These are phyloP conservation scores for Pogonocichla stellata DNA, from an alignment of 2,113 vertebrate species.

Conservation along the genomic window DNA sequence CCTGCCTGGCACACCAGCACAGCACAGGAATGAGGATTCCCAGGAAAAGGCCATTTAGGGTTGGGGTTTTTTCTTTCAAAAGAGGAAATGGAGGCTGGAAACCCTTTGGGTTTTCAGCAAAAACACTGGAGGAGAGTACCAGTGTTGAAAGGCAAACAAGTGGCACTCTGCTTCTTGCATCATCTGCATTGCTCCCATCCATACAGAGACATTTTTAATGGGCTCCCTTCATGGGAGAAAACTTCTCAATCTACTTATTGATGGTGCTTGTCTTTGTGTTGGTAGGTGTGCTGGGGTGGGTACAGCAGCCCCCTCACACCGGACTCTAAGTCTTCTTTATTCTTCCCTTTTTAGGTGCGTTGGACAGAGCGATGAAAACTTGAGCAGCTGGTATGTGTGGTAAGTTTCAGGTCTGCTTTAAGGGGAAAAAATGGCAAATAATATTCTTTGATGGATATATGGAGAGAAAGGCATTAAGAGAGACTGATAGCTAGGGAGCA, in stretches of 20 bases:
- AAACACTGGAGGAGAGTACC: accelerated
- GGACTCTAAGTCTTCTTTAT: neutral
- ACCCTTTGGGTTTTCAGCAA: neutral
- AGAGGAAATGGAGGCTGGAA: neutral
- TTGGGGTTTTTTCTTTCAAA: neutral
- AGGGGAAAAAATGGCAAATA: neutral
- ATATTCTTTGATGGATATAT: conserved; percentile 30
- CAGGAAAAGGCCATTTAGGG: neutral
- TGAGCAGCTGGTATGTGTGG: conserved; percentile 71
- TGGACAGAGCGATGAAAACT: conserved; percentile 8
- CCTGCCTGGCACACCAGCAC: neutral
- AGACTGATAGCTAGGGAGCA: conserved; percentile 34
- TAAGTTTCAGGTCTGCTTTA: conserved; percentile 59
- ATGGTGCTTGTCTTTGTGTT: neutral
- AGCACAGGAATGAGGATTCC: neutral
- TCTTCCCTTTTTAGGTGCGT: conserved; percentile 52
- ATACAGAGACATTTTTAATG: neutral
- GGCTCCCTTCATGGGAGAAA: neutral
- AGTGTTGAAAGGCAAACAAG: neutral
- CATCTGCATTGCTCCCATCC: neutral
- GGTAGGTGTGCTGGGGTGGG: neutral
- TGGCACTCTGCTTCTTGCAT: neutral
- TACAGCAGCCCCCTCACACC: accelerated
- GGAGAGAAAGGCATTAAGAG: conserved; percentile 40
- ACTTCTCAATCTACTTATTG: neutral